Evolutionary conservation across 2,888 invertebrate species (phyloP).

Genomic region (Eristalinus aeneus): DNA sequence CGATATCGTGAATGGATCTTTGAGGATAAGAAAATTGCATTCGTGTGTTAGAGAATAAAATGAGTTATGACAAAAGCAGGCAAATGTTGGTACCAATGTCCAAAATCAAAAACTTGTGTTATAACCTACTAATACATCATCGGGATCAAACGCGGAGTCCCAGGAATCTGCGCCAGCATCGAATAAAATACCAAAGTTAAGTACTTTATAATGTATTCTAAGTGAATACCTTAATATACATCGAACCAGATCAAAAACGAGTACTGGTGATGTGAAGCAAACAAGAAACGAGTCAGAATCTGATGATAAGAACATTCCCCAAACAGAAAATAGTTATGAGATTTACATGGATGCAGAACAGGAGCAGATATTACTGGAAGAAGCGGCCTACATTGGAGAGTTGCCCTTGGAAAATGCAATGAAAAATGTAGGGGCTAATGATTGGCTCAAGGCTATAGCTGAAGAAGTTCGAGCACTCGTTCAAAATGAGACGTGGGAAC

Average conservation of each 20-base stretch:
- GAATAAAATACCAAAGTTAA: not conserved
- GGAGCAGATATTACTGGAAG: not conserved
- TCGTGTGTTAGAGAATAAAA: not conserved
- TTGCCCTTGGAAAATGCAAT: not conserved
- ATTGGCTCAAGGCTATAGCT: not conserved
- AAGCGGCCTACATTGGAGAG: not conserved
- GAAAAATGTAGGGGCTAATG: no score
- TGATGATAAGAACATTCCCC: not conserved
- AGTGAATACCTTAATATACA: not conserved
- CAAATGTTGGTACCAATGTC: not conserved
- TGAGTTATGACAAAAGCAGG: not conserved
- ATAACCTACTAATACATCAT: not conserved
- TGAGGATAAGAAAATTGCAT: not conserved
- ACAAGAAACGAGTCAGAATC: not conserved
- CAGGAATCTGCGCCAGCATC: not conserved
- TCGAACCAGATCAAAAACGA: not conserved
- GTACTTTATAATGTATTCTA: not conserved
- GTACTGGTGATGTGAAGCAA: not conserved
- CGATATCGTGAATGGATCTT: slow-evolving; percentile 71
- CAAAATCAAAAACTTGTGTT: not conserved
- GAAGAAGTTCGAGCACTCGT: not conserved
- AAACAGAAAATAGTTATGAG: not conserved
- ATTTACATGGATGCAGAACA: not conserved
- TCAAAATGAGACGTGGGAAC: not conserved
- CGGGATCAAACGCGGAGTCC: no score